Conservation (phyloP, 1,140 invertebrate species). For the Drosophila navojoa region DNA sequence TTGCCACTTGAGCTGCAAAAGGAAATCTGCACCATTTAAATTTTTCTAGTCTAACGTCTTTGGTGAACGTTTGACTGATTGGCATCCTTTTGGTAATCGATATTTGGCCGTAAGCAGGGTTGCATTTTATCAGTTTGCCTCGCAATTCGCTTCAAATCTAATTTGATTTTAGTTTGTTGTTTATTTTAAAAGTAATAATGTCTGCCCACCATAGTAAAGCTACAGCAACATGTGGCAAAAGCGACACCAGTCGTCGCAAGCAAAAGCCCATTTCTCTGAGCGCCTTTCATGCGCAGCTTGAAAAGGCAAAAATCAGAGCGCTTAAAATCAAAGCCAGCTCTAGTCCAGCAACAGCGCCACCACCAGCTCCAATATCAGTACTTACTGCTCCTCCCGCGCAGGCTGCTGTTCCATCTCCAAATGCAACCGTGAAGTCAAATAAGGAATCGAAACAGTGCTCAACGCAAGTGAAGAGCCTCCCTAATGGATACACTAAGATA, state of each 20-base stretch:
- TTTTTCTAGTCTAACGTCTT: neutral
- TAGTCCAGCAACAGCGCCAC: neutral
- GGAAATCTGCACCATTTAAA: neutral
- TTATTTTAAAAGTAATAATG: slow-evolving; percentile 17
- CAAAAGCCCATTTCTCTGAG: slow-evolving; percentile 5
- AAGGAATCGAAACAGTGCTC: no score
- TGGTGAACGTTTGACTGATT: neutral
- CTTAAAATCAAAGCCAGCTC: neutral
- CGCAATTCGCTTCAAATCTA: no score
- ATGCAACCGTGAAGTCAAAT: neutral
- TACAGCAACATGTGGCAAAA: neutral
- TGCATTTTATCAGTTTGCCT: neutral
- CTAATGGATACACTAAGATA: neutral
- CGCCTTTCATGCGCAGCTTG: slow-evolving; percentile 24
- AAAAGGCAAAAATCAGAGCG: neutral
- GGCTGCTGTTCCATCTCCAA: neutral
- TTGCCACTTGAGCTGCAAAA: neutral
- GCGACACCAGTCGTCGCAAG: slow-evolving; percentile 5
- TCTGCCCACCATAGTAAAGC: neutral
- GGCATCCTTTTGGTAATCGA: neutral
- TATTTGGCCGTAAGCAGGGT: neutral
- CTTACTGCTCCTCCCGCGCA: neutral
- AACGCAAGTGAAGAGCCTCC: no score
- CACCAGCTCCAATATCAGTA: neutral
- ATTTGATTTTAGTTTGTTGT: no score